A percentile compares a stretch with the other conserved stretches of the same genome.
Evolutionary conservation across 2,797 vertebrate species (phyloP).

Genomic region (Stomatorhinus walkeri): DNA sequence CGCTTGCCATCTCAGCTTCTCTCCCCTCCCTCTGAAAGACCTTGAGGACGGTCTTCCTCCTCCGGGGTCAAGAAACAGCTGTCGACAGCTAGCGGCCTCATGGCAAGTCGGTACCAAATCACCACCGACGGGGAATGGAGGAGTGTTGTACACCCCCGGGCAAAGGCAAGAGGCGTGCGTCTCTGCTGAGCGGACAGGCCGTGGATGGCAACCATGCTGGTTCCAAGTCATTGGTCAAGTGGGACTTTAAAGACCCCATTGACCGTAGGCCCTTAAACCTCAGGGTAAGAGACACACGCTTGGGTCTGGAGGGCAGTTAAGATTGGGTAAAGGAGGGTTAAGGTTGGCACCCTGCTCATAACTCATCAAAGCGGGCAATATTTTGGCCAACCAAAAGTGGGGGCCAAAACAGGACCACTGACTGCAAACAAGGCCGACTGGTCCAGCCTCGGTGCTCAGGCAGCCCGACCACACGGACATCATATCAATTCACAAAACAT

Average conservation of each 20-base stretch:
- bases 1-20: constrained; percentile 22
- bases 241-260: neutral
- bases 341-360: neutral
- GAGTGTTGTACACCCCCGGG: neutral
- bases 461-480: neutral
- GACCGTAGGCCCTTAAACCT: neutral
- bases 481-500: constrained; percentile 11
- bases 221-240: neutral
- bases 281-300: neutral
- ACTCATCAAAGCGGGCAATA: constrained; percentile 12
- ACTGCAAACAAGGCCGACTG: constrained; percentile 11
- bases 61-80: neutral
- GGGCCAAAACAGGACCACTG: neutral
- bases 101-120: neutral
- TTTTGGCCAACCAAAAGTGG: neutral
- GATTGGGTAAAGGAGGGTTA: neutral
- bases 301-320: neutral
- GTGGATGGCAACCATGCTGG: neutral
- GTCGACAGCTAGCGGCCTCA: neutral
- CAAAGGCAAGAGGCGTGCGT: neutral
- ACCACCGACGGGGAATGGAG: neutral
- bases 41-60: constrained; percentile 25
- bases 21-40: constrained; percentile 28
- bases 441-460: neutral
- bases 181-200: neutral